A percentile compares a stretch with the other conserved stretches of the same genome.
phyloP scores from a whole-genome alignment of 2,888 invertebrate species.

The Nomada goodeniana region DNA sequence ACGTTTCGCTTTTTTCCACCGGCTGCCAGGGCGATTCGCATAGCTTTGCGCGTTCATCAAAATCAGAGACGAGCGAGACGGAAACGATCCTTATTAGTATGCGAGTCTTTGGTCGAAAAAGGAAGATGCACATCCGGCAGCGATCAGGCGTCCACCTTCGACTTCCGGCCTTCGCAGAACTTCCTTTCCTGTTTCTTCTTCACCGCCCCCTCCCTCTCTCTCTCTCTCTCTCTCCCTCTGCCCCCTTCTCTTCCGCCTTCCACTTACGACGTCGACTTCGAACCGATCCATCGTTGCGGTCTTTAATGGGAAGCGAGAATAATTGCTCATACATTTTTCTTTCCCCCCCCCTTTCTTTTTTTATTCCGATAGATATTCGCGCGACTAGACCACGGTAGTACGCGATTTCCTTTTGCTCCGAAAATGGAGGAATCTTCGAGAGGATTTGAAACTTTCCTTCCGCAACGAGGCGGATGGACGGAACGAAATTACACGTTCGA shows the following conservation, averaged over 20 bases:
- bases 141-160: conserved; percentile 80
- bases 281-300: conserved; percentile 36
- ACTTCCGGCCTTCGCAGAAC: conserved; percentile 82
- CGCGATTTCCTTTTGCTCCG: too few species aligned
- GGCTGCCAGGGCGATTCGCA: conserved; percentile 32
- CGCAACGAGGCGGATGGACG: background rate
- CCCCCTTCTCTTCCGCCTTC: conserved; percentile 65
- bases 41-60: conserved; percentile 58
- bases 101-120: conserved; percentile 79
- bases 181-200: conserved; percentile 58
- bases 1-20: background rate
- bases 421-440: too few species aligned
- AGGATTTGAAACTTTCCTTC: background rate
- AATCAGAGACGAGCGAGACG: conserved; percentile 55
- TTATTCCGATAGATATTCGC: too few species aligned
- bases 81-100: conserved; percentile 74
- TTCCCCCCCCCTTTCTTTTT: too few species aligned
- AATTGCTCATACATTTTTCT: background rate
- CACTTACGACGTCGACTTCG: conserved; percentile 54
- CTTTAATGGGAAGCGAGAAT: conserved; percentile 23
- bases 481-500: background rate
- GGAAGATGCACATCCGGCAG: conserved; percentile 83
- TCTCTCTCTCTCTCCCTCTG: conserved; percentile 39
- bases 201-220: conserved; percentile 33
- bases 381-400: too few species aligned